A percentile compares a stretch with the other conserved stretches of the same genome.
Evolutionary conservation across 2,797 vertebrate genomes (phyloP).

Genomic region (Tangara arthus): DNA sequence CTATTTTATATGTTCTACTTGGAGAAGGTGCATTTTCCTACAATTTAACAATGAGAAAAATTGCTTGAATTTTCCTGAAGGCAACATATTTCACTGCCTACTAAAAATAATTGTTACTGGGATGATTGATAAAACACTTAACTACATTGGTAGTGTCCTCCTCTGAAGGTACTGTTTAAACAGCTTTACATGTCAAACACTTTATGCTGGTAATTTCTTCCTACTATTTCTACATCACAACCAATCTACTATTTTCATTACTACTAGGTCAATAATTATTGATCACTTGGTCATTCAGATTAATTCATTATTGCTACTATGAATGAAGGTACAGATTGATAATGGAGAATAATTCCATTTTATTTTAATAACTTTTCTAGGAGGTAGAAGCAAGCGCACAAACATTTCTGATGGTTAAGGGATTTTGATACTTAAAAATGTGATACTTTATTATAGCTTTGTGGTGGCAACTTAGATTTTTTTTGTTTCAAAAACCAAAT

Average conservation of each 20-base stretch:
- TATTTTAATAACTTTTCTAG: not conserved
- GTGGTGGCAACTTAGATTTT: not conserved
- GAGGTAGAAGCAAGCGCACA: not conserved
- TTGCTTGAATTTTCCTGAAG: not conserved
- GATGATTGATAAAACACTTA: not conserved
- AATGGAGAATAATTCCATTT: not conserved
- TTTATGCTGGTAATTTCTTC: not conserved
- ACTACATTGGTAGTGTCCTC: not conserved
- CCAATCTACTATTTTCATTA: not conserved
- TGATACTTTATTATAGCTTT: not conserved
- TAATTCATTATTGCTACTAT: not conserved
- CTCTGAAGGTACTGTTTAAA: not conserved
- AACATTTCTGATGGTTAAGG: not conserved
- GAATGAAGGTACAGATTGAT: not conserved
- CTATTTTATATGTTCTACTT: not conserved
- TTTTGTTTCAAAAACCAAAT: not conserved
- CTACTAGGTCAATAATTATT: slow-evolving; percentile 5
- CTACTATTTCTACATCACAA: not conserved
- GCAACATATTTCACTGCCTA: not conserved
- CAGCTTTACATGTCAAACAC: rapidly evolving
- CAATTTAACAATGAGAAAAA: not conserved
- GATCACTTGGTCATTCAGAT: not conserved
- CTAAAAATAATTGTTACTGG: not conserved
- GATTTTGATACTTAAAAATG: not conserved
- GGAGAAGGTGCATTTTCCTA: not conserved